A percentile compares a stretch with the other conserved stretches of the same genome.
Evolutionary conservation across 2,888 invertebrate species (phyloP).

Genomic region (Plebejus argus): DNA sequence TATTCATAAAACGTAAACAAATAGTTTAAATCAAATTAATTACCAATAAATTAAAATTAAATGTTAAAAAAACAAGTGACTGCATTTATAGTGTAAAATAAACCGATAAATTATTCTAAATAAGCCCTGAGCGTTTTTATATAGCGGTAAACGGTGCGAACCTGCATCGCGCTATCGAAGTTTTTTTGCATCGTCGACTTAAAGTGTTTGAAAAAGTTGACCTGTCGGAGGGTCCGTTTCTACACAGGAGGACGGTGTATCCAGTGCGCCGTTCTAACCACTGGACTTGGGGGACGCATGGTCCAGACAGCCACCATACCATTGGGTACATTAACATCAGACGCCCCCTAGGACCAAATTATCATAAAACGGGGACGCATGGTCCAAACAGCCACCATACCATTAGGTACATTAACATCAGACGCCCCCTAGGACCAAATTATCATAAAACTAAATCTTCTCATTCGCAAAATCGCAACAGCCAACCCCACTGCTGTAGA

Average conservation of each 20-base stretch:
- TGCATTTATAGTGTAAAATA: background rate
- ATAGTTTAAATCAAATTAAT: background rate
- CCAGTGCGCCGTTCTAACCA: slow-evolving; percentile 9
- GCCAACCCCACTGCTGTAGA: too few species aligned
- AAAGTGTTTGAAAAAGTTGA: background rate
- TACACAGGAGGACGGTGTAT: slow-evolving; percentile 10
- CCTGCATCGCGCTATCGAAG: slow-evolving; percentile 20
- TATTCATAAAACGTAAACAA: background rate
- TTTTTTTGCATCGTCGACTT: background rate
- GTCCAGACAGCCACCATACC: background rate
- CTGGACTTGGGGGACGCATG: slow-evolving; percentile 6
- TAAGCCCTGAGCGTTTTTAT: background rate
- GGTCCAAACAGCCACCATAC: background rate
- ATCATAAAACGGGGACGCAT: background rate
- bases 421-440: background rate
- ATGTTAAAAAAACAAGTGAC: background rate
- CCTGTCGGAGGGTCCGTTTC: slow-evolving; percentile 5
- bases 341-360: background rate
- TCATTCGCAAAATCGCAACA: too few species aligned
- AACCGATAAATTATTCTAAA: too few species aligned
- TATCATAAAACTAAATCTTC: background rate
- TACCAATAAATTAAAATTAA: background rate
- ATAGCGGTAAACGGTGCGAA: background rate
- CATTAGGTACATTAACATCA: background rate
- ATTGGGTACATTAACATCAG: background rate